Conservation (phyloP, 1,140 invertebrate species). For the Antheraea mylitta region DNA sequence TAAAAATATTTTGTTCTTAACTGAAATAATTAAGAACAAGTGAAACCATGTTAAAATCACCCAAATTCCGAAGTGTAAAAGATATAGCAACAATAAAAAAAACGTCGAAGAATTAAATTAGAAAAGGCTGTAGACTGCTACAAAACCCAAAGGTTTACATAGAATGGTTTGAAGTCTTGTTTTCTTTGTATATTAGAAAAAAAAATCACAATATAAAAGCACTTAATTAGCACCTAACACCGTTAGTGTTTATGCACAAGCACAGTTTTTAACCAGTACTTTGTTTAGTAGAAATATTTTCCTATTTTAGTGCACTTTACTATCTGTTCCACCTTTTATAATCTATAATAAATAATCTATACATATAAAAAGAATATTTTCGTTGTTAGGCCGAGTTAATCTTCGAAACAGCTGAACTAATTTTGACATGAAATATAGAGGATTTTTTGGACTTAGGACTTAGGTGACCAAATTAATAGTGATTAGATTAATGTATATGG, state of each 20-base stretch:
- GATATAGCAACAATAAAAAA: background rate
- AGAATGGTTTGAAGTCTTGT: background rate
- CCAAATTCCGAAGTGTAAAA: background rate
- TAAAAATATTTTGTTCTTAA: background rate
- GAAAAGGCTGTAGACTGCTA: background rate
- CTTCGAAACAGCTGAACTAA: too few relatives aligned
- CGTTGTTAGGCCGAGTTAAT: too few relatives aligned
- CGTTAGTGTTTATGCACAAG: constrained; percentile 63
- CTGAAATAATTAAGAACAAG: background rate
- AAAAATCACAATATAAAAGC: constrained; percentile 30
- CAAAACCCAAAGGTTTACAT: background rate
- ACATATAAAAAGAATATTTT: too few relatives aligned
- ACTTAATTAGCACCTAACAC: constrained; percentile 44
- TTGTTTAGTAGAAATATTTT: background rate
- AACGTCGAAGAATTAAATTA: background rate
- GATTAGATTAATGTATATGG: too few relatives aligned
- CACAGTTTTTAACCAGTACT: constrained; percentile 28
- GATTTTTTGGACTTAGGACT: too few relatives aligned
- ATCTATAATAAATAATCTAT: background rate
- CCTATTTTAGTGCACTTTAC: constrained; percentile 36
- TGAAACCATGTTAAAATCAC: background rate
- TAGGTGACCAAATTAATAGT: too few relatives aligned
- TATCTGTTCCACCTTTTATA: constrained; percentile 26
- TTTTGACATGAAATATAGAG: too few relatives aligned
- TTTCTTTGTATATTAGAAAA: background rate